Evolutionary conservation across 1,140 invertebrate species (phyloP), one percentile per base, ranked within the genome.

Genomic region (Solenopsis invicta): DNA sequence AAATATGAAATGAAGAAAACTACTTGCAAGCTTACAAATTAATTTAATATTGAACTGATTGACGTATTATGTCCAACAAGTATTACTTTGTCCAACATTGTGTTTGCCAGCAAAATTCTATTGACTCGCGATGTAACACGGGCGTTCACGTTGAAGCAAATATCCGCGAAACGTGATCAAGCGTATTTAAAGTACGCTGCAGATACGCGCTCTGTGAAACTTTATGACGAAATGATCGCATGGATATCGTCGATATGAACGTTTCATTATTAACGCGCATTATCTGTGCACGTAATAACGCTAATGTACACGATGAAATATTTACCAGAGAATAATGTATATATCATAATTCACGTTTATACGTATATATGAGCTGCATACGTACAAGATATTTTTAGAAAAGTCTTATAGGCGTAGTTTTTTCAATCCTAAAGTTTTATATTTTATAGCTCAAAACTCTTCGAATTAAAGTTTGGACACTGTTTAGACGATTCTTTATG

Each of bases 81-180:
- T 50, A 18, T 37, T 72, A 52, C 37, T 82, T 82, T 66, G 62
- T 21, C 6, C 29, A 21, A 82, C 18, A 59, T 45, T 34, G 48
- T 67, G 41, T 80, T 56, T 56, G 16, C 21, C 21, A 29, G 41
- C 24, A 34, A 80, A 82, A 59, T 72, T n/a, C 66, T 82, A 56
- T 82, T 72, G 78, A 72, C 9, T 59, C 21, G 41, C 18, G 34
- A 59, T 4, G 54, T 37, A 67, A 80, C 29, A 29, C 50, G 37
- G 34, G 34, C 50, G 41, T 66, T 67, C 77, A 37, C 8, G 16
- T n/a, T 16, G 41, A 16, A 41, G 48, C 34, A 81, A 81, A 81
- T 29, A 81, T 71, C 66, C 37, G 52, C 21, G 24, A 4, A 45
- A 82, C 66, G 67, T 71, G 66, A 72, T 82, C 67, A 59, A 82